Base-by-base conservation (phyloP, 2,888 invertebrate genomes). In the Lysandra coridon region DNA sequence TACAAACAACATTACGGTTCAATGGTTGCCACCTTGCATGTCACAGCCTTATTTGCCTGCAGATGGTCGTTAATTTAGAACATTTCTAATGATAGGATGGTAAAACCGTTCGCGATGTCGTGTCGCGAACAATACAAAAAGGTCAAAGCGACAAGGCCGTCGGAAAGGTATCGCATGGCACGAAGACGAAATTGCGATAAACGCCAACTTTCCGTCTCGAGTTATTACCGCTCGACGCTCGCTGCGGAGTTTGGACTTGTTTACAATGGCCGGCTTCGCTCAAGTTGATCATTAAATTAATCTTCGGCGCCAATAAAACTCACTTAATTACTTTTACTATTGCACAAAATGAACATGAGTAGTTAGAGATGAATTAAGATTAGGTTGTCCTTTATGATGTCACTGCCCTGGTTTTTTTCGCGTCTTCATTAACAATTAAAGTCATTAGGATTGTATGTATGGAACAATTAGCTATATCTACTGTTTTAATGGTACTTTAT, bases 101-200 rank as follows among this genome's bases (percentile, higher is more conserved):
- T 76, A 53, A 53, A 57, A 76, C 53, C 30, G 53, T 75, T 78
- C 76, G 82, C 80, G 80, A 78, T 83, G 81, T 76, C 78, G 81
- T 78, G 69, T 81, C 82, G 82, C 80, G 84, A 85, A 86, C 86
- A 86, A 88, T 89, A 89, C 88, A 86, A 88, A 91, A 93, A 93
- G 93, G 93, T 93, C 91, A 91, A 87, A 91, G 85, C 81, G 83
- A 81, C 92, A 93, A 93, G 93, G 93, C 89, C 92, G 90, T 85
- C 86, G 83, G 90, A 89, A 89, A 89, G 89, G 87, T 87, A 89
- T 89, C 92, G 86, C 90, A 85, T 92, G 93, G 92, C 90, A 93
- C 93, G 79, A 78, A 81, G 89, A 87, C 89, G 87, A 87, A 87
- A 89, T 87, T 86, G 87, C 90, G 88, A 91, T 91, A 89, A 88